Conservation (phyloP, 1,140 invertebrate species). For the Monochamus saltuarius region DNA sequence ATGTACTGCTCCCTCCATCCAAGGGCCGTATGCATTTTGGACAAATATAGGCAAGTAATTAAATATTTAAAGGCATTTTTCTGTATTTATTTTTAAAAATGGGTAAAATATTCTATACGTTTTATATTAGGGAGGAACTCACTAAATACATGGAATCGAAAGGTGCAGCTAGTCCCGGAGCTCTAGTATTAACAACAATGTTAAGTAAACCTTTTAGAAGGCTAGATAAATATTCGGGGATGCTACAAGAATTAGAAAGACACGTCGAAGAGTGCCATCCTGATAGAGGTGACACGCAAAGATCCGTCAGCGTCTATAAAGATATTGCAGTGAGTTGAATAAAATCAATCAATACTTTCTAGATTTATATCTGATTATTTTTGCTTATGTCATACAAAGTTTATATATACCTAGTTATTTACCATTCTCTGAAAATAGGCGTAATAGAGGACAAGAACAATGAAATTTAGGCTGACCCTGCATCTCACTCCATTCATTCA, state of each 20-base stretch:
- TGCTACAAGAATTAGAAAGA: slow-evolving; percentile 92
- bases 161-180: slow-evolving; percentile 78
- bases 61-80: too few species aligned
- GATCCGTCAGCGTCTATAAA: slow-evolving; percentile 90
- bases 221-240: slow-evolving; percentile 90
- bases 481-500: too few species aligned
- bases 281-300: slow-evolving; percentile 93
- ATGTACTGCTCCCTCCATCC: slow-evolving; percentile 88
- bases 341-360: background rate
- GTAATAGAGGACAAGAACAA: too few species aligned
- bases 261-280: slow-evolving; percentile 94
- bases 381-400: too few species aligned
- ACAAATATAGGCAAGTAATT: slow-evolving; percentile 76
- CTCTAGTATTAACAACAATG: slow-evolving; percentile 87
- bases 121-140: slow-evolving; percentile 71
- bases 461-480: too few species aligned
- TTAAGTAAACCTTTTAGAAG: slow-evolving; percentile 93
- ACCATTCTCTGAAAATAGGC: too few species aligned
- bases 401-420: too few species aligned
- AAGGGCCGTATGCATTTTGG: slow-evolving; percentile 85
- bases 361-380: too few species aligned
- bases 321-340: slow-evolving; percentile 81
- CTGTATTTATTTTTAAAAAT: too few species aligned
- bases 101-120: background rate
- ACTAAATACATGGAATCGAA: slow-evolving; percentile 84